Percentiles rank a stretch among this genome's conserved stretches.
Conservation (phyloP, 2,113 vertebrate species). For the Psettodes erumei region DNA sequence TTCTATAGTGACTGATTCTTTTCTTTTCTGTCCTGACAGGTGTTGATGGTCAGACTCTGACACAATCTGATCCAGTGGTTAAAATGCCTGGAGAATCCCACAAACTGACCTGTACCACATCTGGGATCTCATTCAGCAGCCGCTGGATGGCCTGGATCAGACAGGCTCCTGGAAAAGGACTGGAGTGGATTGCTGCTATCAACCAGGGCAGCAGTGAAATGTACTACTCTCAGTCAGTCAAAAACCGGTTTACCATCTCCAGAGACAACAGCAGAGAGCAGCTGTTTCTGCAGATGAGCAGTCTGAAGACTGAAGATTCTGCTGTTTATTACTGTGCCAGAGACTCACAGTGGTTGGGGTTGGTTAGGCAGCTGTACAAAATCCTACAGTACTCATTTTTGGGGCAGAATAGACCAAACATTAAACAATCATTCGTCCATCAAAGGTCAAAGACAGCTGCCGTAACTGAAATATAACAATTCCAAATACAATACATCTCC, state of each 20-base stretch:
- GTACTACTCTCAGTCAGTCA: conserved; percentile 4
- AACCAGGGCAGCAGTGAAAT: rapidly evolving
- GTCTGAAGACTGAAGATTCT: conserved; percentile 33
- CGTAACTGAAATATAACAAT: no score
- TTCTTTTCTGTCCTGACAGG: neutral
- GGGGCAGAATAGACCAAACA: no score
- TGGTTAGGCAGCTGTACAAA: no score
- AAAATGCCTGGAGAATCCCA: no score
- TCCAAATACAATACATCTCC: no score
- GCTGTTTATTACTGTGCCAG: no score
- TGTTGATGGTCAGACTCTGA: conserved; percentile 13
- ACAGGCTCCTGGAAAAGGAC: conserved; percentile 54
- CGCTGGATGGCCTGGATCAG: conserved; percentile 39
- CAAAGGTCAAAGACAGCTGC: no score
- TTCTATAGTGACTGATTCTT: neutral
- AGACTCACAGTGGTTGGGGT: no score
- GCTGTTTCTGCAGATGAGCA: conserved; percentile 44
- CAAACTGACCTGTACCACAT: conserved; percentile 11
- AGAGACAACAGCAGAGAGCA: conserved; percentile 12
- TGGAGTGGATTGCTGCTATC: neutral
- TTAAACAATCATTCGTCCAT: no score
- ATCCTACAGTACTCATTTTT: no score
- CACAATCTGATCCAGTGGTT: conserved; percentile 31
- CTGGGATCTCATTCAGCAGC: conserved; percentile 21
- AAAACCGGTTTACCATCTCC: conserved; percentile 11